phyloP scores from a whole-genome alignment of 2,113 vertebrate species.

The Hystrix brachyura region DNA sequence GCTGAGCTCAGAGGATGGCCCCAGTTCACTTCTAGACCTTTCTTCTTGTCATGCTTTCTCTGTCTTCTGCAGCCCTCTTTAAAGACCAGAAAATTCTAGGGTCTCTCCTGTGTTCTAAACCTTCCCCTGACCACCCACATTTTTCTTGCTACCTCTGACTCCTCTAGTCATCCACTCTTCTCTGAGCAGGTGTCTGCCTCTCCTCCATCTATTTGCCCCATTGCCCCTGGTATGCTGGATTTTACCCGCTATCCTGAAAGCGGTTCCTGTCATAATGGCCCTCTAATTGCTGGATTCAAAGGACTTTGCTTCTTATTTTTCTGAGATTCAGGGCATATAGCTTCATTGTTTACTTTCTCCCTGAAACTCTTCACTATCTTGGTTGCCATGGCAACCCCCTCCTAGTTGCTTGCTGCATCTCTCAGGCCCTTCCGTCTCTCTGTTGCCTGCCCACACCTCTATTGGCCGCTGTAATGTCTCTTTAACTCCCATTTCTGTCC shows the following conservation, averaged over 20 bases:
- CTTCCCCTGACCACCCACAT: not conserved
- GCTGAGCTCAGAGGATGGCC: not conserved
- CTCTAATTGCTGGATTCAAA: conserved; percentile 60
- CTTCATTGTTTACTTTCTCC: conserved; percentile 73
- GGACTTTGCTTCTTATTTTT: conserved; percentile 64
- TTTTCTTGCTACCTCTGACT: not conserved
- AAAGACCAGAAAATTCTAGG: conserved; percentile 13
- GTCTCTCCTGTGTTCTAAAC: not conserved
- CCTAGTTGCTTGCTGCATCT: conserved; percentile 40
- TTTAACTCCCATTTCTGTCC: not conserved
- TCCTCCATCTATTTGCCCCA: not conserved
- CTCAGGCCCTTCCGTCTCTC: conserved; percentile 61
- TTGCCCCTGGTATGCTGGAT: not conserved
- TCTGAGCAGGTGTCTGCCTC: not conserved
- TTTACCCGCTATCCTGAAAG: not conserved
- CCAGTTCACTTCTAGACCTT: not conserved
- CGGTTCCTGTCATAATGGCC: conserved; percentile 29
- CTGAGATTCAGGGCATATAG: conserved; percentile 54
- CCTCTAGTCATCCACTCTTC: not conserved
- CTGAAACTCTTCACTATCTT: conserved; percentile 69
- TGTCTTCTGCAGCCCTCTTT: not conserved
- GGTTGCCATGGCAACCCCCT: conserved; percentile 67
- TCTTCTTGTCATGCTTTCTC: not conserved
- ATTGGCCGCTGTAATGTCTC: conserved; percentile 17
- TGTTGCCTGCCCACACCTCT: conserved; percentile 1